Conservation (phyloP, 1,140 invertebrate genomes). For the Scaptomyza pallida region DNA sequence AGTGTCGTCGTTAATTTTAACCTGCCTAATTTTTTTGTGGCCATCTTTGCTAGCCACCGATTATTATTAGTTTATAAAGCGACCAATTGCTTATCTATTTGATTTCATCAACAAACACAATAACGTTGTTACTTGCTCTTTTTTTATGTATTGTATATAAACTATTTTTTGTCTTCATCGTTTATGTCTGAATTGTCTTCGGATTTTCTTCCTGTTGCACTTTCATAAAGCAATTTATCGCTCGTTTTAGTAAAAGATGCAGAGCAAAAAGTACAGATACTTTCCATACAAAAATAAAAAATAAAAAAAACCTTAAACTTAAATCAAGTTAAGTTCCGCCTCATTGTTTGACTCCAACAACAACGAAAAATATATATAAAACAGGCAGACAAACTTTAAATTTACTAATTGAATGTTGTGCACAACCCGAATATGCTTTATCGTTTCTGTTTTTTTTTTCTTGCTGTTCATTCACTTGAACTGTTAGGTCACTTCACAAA, state of each 20-base stretch:
- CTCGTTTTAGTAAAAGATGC: conserved; percentile 41
- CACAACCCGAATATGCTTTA: conserved; percentile 44
- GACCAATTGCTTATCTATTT: conserved; percentile 15
- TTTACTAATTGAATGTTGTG: conserved; percentile 76
- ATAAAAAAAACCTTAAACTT: no score
- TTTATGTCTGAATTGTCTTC: conserved; percentile 9
- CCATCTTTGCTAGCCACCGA: conserved; percentile 25
- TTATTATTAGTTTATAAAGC: conserved; percentile 1
- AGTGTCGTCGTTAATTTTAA: conserved; percentile 12
- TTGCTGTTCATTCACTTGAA: conserved; percentile 53
- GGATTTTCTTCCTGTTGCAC: conserved; percentile 45
- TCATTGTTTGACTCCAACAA: conserved; percentile 59
- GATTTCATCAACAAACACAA: conserved; percentile 42
- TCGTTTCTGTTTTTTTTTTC: conserved; percentile 38
- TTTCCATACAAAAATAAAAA: conserved; percentile 50
- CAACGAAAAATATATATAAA: conserved; percentile 18
- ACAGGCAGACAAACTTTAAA: conserved; percentile 66
- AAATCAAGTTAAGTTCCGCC: conserved; percentile 72
- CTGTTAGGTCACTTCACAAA: conserved; percentile 52
- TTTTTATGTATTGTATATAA: no score
- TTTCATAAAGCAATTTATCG: conserved; percentile 71
- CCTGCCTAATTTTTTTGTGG: conserved; percentile 1
- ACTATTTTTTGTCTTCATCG: conserved; percentile 1
- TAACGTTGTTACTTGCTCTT: background rate
- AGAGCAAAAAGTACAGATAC: conserved; percentile 52